Evolutionary conservation across 2,888 invertebrate genomes (phyloP).

Genomic region (Dendrolimus pini): DNA sequence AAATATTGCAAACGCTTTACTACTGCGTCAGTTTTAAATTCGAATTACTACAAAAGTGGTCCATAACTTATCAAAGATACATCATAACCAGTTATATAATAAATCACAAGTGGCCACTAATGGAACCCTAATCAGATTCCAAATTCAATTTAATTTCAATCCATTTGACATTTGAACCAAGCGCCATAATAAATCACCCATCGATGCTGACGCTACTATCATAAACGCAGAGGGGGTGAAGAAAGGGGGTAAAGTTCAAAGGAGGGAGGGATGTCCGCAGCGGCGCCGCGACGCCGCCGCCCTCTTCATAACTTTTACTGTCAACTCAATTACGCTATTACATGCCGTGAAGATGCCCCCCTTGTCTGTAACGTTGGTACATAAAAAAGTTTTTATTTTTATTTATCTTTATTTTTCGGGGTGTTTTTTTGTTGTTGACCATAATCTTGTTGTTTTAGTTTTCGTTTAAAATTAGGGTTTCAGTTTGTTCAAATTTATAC

Average conservation of each 20-base stretch:
- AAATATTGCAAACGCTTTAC: too few species aligned
- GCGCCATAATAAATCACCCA: constrained; percentile 1
- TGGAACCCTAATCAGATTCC: constrained; percentile 4
- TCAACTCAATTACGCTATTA: constrained; percentile 64
- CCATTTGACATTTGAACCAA: constrained; percentile 2
- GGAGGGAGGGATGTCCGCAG: constrained; percentile 50
- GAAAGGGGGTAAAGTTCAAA: constrained; percentile 35
- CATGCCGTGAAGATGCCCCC: constrained; percentile 22
- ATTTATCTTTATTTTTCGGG: neutral
- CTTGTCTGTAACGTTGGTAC: neutral
- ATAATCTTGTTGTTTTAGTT: neutral
- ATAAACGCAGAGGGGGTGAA: constrained; percentile 21
- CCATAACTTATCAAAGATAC: neutral
- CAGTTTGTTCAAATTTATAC: too few species aligned
- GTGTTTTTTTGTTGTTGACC: neutral
- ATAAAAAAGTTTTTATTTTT: neutral
- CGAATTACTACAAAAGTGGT: too few species aligned
- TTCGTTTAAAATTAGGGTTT: too few species aligned
- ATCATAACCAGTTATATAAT: neutral
- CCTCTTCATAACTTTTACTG: constrained; percentile 68
- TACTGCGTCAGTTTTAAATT: too few species aligned
- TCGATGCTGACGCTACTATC: constrained; percentile 11
- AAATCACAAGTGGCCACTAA: neutral
- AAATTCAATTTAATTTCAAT: constrained; percentile 8
- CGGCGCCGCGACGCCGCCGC: constrained; percentile 52